Evolutionary conservation across 2,888 invertebrate species (phyloP).

Genomic region (Chalcosyrphus nemorum): DNA sequence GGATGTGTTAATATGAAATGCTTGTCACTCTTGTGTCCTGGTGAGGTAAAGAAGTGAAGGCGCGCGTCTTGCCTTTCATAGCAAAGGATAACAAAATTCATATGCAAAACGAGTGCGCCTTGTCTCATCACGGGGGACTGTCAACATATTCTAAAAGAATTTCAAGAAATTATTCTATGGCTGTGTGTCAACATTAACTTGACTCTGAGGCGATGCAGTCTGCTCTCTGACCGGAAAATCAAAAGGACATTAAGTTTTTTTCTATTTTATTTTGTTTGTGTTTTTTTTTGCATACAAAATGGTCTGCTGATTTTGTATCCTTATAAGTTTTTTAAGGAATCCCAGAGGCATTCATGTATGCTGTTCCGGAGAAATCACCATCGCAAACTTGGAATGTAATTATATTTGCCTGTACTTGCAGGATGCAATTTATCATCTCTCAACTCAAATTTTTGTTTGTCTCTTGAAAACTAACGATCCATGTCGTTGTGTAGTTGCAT

Average conservation of each 20-base stretch:
- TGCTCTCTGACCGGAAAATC: constrained; percentile 78
- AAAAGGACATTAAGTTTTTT: constrained; percentile 69
- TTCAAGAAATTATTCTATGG: constrained; percentile 48
- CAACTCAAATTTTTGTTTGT: constrained; percentile 2
- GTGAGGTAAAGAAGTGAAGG: background rate
- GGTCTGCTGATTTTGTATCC: constrained; percentile 59
- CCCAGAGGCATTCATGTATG: constrained; percentile 44
- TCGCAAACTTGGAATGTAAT: constrained; percentile 42
- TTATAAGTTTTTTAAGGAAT: constrained; percentile 36
- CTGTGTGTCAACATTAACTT: constrained; percentile 45
- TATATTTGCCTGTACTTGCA: constrained; percentile 32
- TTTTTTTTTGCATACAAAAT: constrained; percentile 25
- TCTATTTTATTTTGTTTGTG: constrained; percentile 9
- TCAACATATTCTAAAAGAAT: constrained; percentile 48
- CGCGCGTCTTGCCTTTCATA: background rate
- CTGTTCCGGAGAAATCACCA: constrained; percentile 22
- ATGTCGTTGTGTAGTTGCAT: constrained; percentile 17
- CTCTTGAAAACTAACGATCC: constrained; percentile 45
- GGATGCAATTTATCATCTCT: constrained; percentile 56
- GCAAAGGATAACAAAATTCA: constrained; percentile 41
- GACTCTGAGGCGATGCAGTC: constrained; percentile 41
- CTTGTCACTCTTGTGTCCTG: constrained; percentile 26
- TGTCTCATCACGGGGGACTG: constrained; percentile 43
- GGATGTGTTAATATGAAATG: constrained; percentile 58
- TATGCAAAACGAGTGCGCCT: constrained; percentile 43